Evolutionary conservation across 2,113 vertebrate genomes (phyloP).

Genomic region (Cichladusa arquata): DNA sequence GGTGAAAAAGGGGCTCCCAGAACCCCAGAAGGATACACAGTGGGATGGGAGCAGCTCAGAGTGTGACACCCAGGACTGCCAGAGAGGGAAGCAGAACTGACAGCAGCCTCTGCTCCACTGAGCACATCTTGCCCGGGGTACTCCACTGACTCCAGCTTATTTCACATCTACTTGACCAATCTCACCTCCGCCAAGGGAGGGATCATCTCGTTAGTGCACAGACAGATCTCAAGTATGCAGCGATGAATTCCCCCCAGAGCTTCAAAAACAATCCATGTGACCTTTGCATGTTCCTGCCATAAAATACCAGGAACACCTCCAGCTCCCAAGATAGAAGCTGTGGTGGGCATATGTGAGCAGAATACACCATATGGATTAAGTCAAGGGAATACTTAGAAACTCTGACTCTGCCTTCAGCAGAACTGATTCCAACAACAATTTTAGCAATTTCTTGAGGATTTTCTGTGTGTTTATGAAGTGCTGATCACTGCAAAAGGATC

Average conservation of each 20-base stretch:
- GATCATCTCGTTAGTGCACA: conserved; percentile 12
- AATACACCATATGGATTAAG: conserved; percentile 49
- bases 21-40: rapidly evolving
- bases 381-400: conserved; percentile 40
- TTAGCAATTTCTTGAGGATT: conserved; percentile 40
- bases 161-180: background rate
- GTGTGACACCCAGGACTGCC: background rate
- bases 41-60: background rate
- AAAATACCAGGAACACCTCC: conserved; percentile 63
- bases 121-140: background rate
- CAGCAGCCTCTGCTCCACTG: background rate
- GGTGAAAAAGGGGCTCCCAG: background rate
- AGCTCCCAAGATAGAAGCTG: conserved; percentile 56
- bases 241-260: conserved; percentile 11
- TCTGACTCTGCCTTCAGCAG: conserved; percentile 16
- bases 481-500: background rate
- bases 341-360: conserved; percentile 55
- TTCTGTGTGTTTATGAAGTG: background rate
- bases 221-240: conserved; percentile 26
- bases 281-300: conserved; percentile 58
- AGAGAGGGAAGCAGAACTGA: background rate
- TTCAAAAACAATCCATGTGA: conserved; percentile 49
- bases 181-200: conserved; percentile 22
- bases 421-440: conserved; percentile 8
- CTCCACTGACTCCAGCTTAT: background rate